Evolutionary conservation across 2,113 vertebrate species (phyloP).

Genomic region (Crotalus viridis): DNA sequence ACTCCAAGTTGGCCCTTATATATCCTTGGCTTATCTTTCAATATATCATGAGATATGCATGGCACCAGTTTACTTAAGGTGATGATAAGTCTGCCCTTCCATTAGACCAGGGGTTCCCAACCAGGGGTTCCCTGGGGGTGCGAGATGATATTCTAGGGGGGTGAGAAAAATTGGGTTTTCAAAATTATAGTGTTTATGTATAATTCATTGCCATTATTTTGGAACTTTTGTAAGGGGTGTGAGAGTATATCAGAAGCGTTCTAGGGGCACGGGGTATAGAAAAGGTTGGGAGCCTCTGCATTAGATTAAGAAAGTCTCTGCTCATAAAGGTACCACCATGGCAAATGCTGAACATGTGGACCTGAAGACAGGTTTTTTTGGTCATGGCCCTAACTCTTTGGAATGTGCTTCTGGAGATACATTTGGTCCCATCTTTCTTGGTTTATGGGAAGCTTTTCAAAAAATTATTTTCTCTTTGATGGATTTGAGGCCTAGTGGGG

Average conservation of each 20-base stretch:
- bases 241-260: no score
- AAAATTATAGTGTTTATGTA: no score
- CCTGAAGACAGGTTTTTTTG: not conserved
- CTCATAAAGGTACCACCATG: not conserved
- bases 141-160: no score
- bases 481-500: not conserved
- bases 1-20: not conserved
- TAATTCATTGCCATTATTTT: no score
- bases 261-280: no score
- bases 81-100: not conserved
- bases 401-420: not conserved
- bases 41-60: not conserved
- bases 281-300: no score
- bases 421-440: not conserved
- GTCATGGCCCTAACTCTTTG: not conserved
- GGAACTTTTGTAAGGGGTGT: no score
- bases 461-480: not conserved
- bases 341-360: not conserved
- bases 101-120: not conserved
- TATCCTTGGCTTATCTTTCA: not conserved
- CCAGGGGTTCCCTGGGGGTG: no score
- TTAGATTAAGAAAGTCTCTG: not conserved
- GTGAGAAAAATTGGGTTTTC: no score
- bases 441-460: not conserved
- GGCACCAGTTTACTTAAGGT: not conserved